Evolutionary conservation across 2,888 invertebrate species (phyloP), one percentile per base, ranked within the genome.

Genomic region (Sipha maydis): DNA sequence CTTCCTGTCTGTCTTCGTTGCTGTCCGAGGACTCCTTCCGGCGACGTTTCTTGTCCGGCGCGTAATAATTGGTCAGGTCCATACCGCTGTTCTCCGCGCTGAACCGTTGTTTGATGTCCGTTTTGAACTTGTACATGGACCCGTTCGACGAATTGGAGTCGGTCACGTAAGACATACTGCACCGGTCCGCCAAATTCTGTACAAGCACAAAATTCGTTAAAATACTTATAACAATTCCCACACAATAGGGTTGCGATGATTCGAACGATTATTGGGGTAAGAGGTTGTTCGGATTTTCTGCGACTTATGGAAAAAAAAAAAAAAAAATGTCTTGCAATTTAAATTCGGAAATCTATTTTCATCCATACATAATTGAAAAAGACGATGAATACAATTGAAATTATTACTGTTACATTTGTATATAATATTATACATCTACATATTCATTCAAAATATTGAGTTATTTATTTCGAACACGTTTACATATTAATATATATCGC

Each of bases 101-200:
- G 90, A 98, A 98, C 89, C 98, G 93, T 91, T 97, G 95, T 91
- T 98, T 97, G 90, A 98, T 98, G 91, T 96, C 96, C 91, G 96
- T 98, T 93, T 98, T 98, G 93, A 97, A 98, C 93, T 98, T 98
- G 93, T 98, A 98, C 71, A 89, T 78, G 8, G 90, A 90, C 19
- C 90, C 89, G 73, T 71, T 82, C n/a, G 89, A 89, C 92, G 9
- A 92, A 91, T 90, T 92, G 84, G 91, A 91, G 92, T 90, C 92
- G 3, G 89, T 85, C 88, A 89, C 90, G 90, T 89, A 90, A 89
- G 89, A 89, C 76, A 89, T 90, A 73, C 80, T 89, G 21, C 83
- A 73, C 79, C 89, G 90, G 90, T 89, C 89, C 91, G 91, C 17
- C 91, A 91, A 61, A 17, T 85, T 34, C 88, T 86, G 69, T 61